Base-by-base conservation (phyloP, 1,140 invertebrate species). In the Drosophila burlai region DNA sequence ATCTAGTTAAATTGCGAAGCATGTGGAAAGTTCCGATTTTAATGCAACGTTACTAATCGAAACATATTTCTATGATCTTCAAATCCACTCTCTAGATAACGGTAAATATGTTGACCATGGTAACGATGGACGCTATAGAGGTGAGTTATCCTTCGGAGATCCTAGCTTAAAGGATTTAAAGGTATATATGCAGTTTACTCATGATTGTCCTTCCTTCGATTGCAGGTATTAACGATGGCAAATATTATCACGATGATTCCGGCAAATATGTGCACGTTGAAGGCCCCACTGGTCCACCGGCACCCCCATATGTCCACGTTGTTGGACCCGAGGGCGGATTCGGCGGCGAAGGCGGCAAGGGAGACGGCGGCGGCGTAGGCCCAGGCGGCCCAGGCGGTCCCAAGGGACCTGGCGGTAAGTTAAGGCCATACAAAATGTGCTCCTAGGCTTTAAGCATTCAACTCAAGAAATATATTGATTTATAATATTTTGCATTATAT, bases 161-260 rank as follows among this genome's bases (percentile, higher is more conserved):
- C 26, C n/a, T 18, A 8, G 2, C 6, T 2, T 8, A 2, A 24
- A 1, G 8, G 15, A 38, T 42, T 24, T 31, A 21, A 36, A 29
- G 18, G 45, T 10, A 26, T 10, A 8, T 1, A 4, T 3, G 13
- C 24, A 9, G 26, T 18, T 46, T 61, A 71, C 63, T 71, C n/a
- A 71, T 24, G 13, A 2, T 13, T 43, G 4, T 0, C 4, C 38
- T 16, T 1, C 2, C n/a, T 15, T 29, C 6, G 4, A 3, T 15
- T 26, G 10, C 36, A 92, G 91, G 71, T 82, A 72, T 85, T 77
- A 73, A 75, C 47, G 75, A 92, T 76, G 94, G 94, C 16, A 94
- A 94, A 91, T 94, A 94, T 80, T 76, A 93, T 77, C 94, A 93
- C 13, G 93, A 94, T 52, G 93, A 94, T 84, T 94, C 94, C 73